These are phyloP conservation scores for Acropternis orthonyx DNA, from an alignment of 2,797 vertebrate genomes.

Conservation along the genomic window DNA sequence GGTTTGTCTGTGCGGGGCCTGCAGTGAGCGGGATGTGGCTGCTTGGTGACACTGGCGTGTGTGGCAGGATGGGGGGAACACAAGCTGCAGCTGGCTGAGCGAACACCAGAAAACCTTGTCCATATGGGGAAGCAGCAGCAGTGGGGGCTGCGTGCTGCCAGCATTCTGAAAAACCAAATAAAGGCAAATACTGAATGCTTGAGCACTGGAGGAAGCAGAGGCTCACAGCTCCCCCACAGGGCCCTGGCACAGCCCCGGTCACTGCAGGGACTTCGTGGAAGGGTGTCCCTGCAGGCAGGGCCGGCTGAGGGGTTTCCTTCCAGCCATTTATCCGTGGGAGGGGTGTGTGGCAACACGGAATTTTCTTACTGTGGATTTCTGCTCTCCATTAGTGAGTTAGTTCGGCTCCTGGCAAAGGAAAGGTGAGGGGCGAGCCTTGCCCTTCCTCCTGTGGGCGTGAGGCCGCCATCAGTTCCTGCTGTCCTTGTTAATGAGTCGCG, in stretches of 20 bases:
- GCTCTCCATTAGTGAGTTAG: neutral
- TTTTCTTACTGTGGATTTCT: neutral
- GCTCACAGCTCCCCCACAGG: neutral
- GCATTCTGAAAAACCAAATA: neutral
- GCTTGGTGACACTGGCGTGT: accelerated
- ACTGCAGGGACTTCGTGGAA: neutral
- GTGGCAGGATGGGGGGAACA: neutral
- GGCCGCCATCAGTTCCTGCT: neutral
- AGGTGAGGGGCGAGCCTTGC: accelerated
- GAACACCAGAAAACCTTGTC: neutral
- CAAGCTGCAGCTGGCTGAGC: neutral
- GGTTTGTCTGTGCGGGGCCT: neutral
- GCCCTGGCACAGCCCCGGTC: neutral
- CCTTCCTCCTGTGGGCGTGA: accelerated
- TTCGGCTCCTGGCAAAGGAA: neutral
- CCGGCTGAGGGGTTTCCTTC: neutral
- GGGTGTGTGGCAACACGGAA: neutral
- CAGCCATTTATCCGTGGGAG: neutral
- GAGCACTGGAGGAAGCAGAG: neutral
- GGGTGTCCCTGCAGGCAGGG: neutral
- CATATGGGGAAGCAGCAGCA: conserved; percentile 41
- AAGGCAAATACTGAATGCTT: neutral
- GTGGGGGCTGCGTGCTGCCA: neutral
- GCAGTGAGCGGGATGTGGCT: neutral
- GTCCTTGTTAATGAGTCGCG: neutral